Evolutionary conservation across 2,888 invertebrate genomes (phyloP), one percentile per base, ranked within the genome.

Genomic region (Leptura quadrifasciata): DNA sequence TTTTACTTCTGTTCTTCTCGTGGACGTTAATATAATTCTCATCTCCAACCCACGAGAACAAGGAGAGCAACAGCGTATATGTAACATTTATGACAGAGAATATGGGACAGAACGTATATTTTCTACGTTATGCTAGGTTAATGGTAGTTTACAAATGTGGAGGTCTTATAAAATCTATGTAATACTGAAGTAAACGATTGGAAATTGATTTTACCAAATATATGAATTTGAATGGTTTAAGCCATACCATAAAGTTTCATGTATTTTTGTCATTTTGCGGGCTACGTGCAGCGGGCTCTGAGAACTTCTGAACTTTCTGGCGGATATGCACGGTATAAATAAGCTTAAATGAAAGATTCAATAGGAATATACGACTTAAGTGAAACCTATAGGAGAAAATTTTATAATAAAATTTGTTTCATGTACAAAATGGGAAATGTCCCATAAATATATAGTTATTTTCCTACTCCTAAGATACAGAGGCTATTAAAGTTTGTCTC

Each of bases 121-220:
- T 63, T 39, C 9, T 39, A 63, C 35, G 31, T 63, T 63, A 63
- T 39, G 63, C 12, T 20, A 10, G 20, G 39, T 39, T 63, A 63
- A 63, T 63, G 63, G 63, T 68, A 57, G 68, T 55, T 68, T 68
- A 31, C 31, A 57, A 57, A 24, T 31, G 18, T 57, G 18, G 10
- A 52, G 27, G 35, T 68, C 68, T 57, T 57, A 68, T 68, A 55
- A 55, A 68, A 68, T 31, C 18, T 8, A 17, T 55, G 57, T 68
- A 68, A 55, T 67, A 31, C 17, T 9, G 67, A 20, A 27, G 68
- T 57, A 57, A 68, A 54, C 68, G 68, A 55, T 57, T 57, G 55
- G 18, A 68, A 68, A 68, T 68, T 68, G 68, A 68, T 57, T 68
- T 68, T 68, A 52, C 12, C 55, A 71, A 55, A 71, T 71, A 71